Base-by-base conservation (phyloP, 2,797 vertebrate species). In the Hydrolagus colliei region DNA sequence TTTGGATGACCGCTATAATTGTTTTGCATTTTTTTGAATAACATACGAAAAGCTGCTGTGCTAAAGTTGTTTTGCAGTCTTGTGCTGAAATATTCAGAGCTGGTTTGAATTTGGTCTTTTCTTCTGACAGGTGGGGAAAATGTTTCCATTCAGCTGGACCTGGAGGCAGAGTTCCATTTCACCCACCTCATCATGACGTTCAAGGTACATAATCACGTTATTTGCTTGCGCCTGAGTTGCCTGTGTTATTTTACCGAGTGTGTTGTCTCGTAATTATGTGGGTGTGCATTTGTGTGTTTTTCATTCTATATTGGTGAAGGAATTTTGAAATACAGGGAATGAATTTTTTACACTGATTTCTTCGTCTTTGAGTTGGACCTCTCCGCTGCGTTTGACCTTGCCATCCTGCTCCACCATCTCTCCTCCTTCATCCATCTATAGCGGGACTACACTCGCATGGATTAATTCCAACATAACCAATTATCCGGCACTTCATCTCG, bases 121-220 rank as follows among this genome's bases (percentile, higher is more conserved):
- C 73, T 20, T 68, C 16, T 76, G 87, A 2, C 90, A 99, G 98
- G 98, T 74, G 0, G 95, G 91, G 96, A 99, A 93, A 98, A 99
- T 0, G 97, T 98, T 87, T 98, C 96, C 41, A 89, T 98, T 88
- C 97, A 98, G 90, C 92, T 99, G 90, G 92, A 99, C 90, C 92
- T 99, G 88, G 97, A 98, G 91, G 97, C 98, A 0, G 97, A 98
- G 92, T 99, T 99, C 92, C 98, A 99, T 91, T 99, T 99, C 90
- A 99, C 98, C 88, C 98, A 99, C 91, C 96, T 99, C 91, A 99
- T 99, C 89, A 99, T 99, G 98, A 99, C 98, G 73, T 99, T 99
- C 91, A 99, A 97, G 95, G 98, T 99, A 93, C 92, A 89, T 86
- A 90, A 89, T 76, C 82, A 78, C 6, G 32, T 84, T 35, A 41